These are phyloP conservation scores for Corythornis vintsioides DNA, from an alignment of 2,113 vertebrate genomes.

Conservation along the genomic window DNA sequence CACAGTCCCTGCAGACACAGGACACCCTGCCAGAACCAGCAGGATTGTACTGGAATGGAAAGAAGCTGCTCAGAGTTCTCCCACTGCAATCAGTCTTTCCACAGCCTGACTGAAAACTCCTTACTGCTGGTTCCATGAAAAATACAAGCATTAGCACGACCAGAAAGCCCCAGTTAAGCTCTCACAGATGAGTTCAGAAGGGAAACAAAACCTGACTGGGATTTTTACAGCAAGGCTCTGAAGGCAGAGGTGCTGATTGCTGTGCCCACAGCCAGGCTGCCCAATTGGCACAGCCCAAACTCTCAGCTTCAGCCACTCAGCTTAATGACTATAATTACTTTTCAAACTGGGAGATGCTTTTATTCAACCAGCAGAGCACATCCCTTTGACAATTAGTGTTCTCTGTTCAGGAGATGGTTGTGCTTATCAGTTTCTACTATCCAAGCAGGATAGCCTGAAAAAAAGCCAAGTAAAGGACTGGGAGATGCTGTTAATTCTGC, in stretches of 20 bases:
- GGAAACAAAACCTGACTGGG: not conserved
- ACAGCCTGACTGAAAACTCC: not conserved
- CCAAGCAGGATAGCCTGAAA: not conserved
- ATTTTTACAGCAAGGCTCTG: not conserved
- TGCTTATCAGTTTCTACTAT: not conserved
- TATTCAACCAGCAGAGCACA: not conserved
- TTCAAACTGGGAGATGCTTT: not conserved
- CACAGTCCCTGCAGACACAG: fast-evolving
- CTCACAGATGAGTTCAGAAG: not conserved
- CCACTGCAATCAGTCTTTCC: not conserved
- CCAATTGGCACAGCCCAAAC: not conserved
- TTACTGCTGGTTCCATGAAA: not conserved
- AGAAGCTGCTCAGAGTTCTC: not conserved
- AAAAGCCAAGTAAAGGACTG: not conserved
- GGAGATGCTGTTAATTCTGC: not conserved
- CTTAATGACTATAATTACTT: not conserved
- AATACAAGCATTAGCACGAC: fast-evolving
- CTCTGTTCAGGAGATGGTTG: not conserved
- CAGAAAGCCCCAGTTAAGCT: not conserved
- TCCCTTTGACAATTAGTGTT: not conserved
- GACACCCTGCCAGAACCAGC: not conserved
- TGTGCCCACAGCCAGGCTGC: not conserved
- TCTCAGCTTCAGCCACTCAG: not conserved
- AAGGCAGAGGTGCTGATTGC: not conserved
- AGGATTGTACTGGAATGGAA: not conserved